Evolutionary conservation across 2,797 vertebrate species (phyloP).

Genomic region (Hemibagrus guttatus): DNA sequence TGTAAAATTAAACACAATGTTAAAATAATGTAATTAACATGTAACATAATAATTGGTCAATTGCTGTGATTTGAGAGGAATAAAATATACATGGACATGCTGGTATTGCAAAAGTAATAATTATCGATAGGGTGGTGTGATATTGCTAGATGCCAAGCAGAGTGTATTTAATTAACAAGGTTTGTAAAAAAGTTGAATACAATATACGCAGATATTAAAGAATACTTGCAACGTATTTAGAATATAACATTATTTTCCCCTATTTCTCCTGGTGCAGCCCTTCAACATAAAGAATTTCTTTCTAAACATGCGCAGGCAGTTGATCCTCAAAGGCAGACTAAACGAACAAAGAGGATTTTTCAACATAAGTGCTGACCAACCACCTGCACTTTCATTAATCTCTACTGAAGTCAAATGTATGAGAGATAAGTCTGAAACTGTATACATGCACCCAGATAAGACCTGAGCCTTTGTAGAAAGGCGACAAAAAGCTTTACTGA

Average conservation of each 20-base stretch:
- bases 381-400: constrained; percentile 52
- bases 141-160: not conserved
- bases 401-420: constrained; percentile 47
- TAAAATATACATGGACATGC: not conserved
- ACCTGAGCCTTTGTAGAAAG: constrained; percentile 45
- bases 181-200: not conserved
- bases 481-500: constrained; percentile 45
- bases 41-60: not conserved
- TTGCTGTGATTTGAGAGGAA: not conserved
- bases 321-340: constrained; percentile 50
- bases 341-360: constrained; percentile 51
- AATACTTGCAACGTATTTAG: not conserved
- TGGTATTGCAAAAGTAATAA: not conserved
- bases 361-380: constrained; percentile 53
- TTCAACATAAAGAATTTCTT: constrained; percentile 50
- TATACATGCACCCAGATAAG: constrained; percentile 47
- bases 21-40: not conserved
- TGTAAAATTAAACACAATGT: not conserved
- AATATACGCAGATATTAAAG: not conserved
- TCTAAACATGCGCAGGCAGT: constrained; percentile 31
- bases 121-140: not conserved
- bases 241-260: constrained; percentile 34
- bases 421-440: constrained; percentile 49
- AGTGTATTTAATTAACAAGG: not conserved
- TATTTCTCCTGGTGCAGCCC: constrained; percentile 36